Conservation (phyloP, 2,888 invertebrate species). For the Brassicogethes aeneus region DNA sequence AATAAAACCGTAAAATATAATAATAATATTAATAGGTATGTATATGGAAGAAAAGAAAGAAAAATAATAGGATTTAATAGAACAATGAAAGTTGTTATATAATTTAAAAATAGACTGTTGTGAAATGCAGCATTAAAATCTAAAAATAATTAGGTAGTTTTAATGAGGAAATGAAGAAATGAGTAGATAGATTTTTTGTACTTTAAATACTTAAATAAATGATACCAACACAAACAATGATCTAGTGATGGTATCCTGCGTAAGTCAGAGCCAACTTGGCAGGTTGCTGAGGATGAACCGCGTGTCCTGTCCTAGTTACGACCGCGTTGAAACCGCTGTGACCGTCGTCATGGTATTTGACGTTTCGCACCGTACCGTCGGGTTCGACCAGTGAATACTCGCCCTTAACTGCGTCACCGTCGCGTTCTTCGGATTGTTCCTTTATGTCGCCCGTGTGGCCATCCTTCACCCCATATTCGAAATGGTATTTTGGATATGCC, state of each 20-base stretch:
- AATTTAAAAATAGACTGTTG: too few species aligned
- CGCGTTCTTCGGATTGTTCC: constrained; percentile 58
- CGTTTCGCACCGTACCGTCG: constrained; percentile 54
- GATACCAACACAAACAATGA: too few species aligned
- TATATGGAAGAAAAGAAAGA: too few species aligned
- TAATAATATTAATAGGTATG: too few species aligned
- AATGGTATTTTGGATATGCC: constrained; percentile 62
- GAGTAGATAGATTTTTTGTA: too few species aligned
- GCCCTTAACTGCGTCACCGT: constrained; percentile 66
- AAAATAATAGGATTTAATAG: too few species aligned
- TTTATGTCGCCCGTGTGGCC: constrained; percentile 65
- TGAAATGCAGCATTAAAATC: too few species aligned
- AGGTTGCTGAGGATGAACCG: constrained; percentile 41
- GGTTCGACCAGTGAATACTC: constrained; percentile 58
- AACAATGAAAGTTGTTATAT: too few species aligned
- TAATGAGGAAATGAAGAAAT: too few species aligned
- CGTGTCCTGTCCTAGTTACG: constrained; percentile 49
- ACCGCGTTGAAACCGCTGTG: constrained; percentile 50
- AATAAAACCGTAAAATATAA: too few species aligned
- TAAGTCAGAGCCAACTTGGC: constrained; percentile 16
- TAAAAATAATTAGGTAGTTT: too few species aligned
- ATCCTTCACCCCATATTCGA: constrained; percentile 62
- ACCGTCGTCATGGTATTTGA: constrained; percentile 55
- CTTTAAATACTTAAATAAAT: too few species aligned
- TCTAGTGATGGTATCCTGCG: constrained; percentile 13